Base-by-base conservation (phyloP, 2,888 invertebrate species). In the Julus scandinavius region DNA sequence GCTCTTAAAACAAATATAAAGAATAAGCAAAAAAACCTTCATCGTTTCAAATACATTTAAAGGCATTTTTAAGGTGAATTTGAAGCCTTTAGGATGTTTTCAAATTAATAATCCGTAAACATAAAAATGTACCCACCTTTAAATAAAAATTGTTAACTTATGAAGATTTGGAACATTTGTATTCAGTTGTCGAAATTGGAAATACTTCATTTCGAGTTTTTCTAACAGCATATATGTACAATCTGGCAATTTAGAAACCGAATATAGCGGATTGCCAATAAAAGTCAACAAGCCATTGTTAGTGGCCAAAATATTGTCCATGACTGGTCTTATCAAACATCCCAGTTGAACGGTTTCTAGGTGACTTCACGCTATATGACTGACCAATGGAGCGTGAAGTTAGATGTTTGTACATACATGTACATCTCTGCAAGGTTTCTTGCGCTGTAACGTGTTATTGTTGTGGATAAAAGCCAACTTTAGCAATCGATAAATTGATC, bases 291-390 rank as follows among this genome's bases (percentile, higher is more conserved):
- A 20, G n/a, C 63, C 63, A 20, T 63, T 63, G 63, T 63, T n/a
- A 63, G 63, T 63, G 63, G 6, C 63, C 63, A 63, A 63, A n/a
- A n/a, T 2, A 63, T 63, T 63, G 63, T 20, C 20, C 63, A 63
- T 5, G 63, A 63, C 63, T 63, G 63, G 63, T 20, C 63, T 63
- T 20, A 20, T n/a, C 63, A 63, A 63, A 63, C 63, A 63, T n/a
- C 15, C 20, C 63, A 63, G 20, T 63, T 63, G 63, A 63, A 15
- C 63, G n/a, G 63, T 63, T 63, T 63, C 63, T 63, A 63, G 63
- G 63, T 63, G 63, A 63, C 63, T 63, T 63, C 63, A 63, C 63
- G 63, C 63, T 63, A n/a, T 63, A 63, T 63, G 63, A 63, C 63
- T 63, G 63, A 63, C 63, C 63, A 63, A 63, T 63, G 63, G 63